A percentile compares a stretch with the other conserved stretches of the same genome.
These are phyloP conservation scores for Diprion similis DNA, from an alignment of 1,140 invertebrate genomes.

Conservation along the genomic window DNA sequence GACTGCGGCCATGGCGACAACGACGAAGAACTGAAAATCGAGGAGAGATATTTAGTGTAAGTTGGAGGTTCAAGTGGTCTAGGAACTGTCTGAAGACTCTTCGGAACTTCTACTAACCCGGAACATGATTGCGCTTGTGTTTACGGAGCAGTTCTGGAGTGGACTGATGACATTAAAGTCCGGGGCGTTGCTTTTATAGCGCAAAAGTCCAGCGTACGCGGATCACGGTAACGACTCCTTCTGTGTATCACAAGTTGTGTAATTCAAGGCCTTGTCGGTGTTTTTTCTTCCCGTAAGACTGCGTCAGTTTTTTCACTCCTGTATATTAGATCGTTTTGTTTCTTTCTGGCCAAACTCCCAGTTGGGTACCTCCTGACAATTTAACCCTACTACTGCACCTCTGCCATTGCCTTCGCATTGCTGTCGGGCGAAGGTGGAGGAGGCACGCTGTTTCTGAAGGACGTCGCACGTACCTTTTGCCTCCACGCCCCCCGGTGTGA, in stretches of 20 bases:
- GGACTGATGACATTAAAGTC: conserved; percentile 38
- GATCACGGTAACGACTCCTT: conserved; percentile 18
- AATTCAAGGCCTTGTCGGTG: conserved; percentile 48
- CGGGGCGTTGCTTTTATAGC: conserved; percentile 40
- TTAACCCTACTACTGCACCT: neutral
- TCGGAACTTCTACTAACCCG: neutral
- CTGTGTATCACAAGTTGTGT: conserved; percentile 41
- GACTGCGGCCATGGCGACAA: conserved; percentile 35
- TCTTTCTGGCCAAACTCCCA: neutral
- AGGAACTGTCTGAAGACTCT: too few relatives aligned
- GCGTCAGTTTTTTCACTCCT: neutral
- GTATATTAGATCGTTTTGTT: neutral
- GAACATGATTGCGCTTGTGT: conserved; percentile 37
- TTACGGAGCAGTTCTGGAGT: conserved; percentile 29
- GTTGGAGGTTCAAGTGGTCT: too few relatives aligned
- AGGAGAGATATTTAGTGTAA: conserved; percentile 2
- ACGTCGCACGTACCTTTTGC: neutral
- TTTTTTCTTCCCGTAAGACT: conserved; percentile 40
- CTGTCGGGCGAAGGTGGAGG: conserved; percentile 10
- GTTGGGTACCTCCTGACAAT: too few relatives aligned
- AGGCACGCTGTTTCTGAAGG: conserved; percentile 17
- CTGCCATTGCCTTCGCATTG: neutral
- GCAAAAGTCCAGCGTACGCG: conserved; percentile 33
- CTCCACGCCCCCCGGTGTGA: too few relatives aligned
- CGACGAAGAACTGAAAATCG: conserved; percentile 35